These are phyloP conservation scores for Archilochus colubris DNA, from an alignment of 2,113 vertebrate genomes.

Conservation along the genomic window DNA sequence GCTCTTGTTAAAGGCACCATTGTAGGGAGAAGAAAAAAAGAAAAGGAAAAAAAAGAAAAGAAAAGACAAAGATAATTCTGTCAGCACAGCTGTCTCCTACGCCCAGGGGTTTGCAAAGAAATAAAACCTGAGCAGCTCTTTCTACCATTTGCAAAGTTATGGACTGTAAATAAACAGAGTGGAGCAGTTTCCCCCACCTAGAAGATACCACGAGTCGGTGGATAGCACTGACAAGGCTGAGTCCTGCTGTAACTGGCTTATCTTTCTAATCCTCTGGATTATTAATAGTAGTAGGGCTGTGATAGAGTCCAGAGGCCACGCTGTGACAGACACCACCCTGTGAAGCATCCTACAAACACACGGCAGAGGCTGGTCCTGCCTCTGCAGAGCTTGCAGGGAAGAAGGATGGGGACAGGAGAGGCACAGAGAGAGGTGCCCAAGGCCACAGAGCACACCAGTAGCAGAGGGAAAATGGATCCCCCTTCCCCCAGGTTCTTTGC, in stretches of 20 bases:
- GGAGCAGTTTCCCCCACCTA: background rate
- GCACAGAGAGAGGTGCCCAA: background rate
- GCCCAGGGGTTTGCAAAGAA: constrained; percentile 41
- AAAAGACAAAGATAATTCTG: constrained; percentile 53
- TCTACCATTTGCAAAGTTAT: constrained; percentile 36
- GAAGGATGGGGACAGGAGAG: background rate
- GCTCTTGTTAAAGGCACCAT: constrained; percentile 24
- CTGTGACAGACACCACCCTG: background rate
- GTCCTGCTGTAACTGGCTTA: constrained; percentile 22
- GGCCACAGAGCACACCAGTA: accelerated
- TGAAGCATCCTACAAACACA: constrained; percentile 19
- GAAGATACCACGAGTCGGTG: constrained; percentile 9
- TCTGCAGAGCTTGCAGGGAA: accelerated
- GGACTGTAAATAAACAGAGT: constrained; percentile 45
- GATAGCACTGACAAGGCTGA: constrained; percentile 16
- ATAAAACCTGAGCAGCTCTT: constrained; percentile 44
- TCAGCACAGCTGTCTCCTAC: constrained; percentile 63
- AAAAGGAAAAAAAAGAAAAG: background rate
- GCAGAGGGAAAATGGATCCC: background rate
- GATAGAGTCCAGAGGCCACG: constrained; percentile 50
- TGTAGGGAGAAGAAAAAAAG: background rate
- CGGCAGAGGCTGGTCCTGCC: background rate
- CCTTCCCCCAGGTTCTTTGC: background rate
- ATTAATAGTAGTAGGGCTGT: constrained; percentile 63
- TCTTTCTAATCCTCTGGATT: constrained; percentile 61